A percentile compares a stretch with the other conserved stretches of the same genome.
Evolutionary conservation across 2,797 vertebrate genomes (phyloP).

Genomic region (Acanthurus tractus): DNA sequence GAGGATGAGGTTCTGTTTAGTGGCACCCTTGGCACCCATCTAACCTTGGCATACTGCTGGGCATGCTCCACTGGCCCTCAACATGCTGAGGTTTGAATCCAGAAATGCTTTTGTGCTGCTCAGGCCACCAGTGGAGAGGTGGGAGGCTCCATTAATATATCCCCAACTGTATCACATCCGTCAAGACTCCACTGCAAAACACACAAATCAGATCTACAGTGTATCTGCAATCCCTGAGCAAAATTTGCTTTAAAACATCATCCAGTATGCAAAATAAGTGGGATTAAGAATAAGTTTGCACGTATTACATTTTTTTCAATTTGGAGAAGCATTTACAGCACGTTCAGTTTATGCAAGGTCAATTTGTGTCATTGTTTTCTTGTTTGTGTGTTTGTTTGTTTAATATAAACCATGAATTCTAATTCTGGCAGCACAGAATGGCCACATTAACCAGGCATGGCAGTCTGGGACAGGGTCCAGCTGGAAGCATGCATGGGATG

Average conservation of each 20-base stretch:
- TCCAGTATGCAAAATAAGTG: conserved; percentile 26
- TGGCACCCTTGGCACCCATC: conserved; percentile 84
- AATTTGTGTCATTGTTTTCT: conserved; percentile 70
- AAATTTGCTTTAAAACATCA: conserved; percentile 40
- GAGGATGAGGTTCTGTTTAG: conserved; percentile 80
- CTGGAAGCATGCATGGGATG: conserved; percentile 77
- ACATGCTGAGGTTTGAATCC: conserved; percentile 86
- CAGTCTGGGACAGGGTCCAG: conserved; percentile 85
- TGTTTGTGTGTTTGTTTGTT: conserved; percentile 83
- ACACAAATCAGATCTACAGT: conserved; percentile 50
- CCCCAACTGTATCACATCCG: conserved; percentile 66
- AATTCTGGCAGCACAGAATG: conserved; percentile 80
- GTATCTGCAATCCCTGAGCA: conserved; percentile 25
- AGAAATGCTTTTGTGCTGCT: conserved; percentile 82
- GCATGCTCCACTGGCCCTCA: conserved; percentile 80
- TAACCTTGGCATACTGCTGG: conserved; percentile 82
- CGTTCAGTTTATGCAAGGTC: conserved; percentile 65
- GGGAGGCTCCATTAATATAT: conserved; percentile 75
- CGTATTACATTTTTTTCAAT: conserved; percentile 33
- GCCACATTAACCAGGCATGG: conserved; percentile 85
- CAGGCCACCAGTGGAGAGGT: conserved; percentile 76
- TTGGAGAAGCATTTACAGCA: conserved; percentile 49
- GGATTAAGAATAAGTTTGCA: conserved; percentile 23
- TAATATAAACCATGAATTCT: conserved; percentile 84
- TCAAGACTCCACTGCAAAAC: conserved; percentile 51